A percentile compares a stretch with the other conserved stretches of the same genome.
phyloP scores from a whole-genome alignment of 2,797 vertebrate genomes.

The Xenopus petersii region DNA sequence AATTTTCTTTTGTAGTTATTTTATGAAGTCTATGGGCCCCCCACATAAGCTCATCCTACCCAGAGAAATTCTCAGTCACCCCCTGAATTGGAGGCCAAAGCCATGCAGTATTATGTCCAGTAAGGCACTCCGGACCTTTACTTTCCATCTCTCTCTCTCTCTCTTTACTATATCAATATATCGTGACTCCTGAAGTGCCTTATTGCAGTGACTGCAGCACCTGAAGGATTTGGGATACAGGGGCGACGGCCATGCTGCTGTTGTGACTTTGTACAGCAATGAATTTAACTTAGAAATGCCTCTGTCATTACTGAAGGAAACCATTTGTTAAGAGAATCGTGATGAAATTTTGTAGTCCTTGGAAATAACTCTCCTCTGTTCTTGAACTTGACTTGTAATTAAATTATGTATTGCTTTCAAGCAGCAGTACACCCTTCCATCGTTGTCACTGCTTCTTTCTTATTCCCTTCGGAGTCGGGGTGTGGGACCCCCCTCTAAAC shows the following conservation, averaged over 20 bases:
- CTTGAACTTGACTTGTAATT: conserved; percentile 14
- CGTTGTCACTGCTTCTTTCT: neutral
- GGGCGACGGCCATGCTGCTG: no score
- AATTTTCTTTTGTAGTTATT: no score
- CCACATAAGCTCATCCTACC: no score
- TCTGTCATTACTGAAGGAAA: neutral
- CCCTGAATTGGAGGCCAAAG: neutral
- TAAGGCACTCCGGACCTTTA: conserved; percentile 34
- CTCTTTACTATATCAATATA: neutral
- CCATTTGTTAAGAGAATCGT: conserved; percentile 14
- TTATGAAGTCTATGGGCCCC: no score
- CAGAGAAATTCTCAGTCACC: no score
- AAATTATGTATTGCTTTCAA: conserved; percentile 12
- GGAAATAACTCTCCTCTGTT: conserved; percentile 10
- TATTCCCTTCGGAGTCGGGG: no score
- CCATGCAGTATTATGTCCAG: conserved; percentile 40
- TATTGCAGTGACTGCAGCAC: conserved; percentile 28
- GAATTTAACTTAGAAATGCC: conserved; percentile 1
- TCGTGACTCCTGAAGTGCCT: conserved; percentile 45
- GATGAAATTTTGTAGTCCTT: conserved; percentile 5
- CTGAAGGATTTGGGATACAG: neutral
- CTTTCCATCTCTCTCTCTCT: neutral
- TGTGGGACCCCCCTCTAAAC: no score
- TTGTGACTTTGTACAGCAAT: neutral
- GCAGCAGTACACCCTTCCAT: neutral